Evolutionary conservation across 2,797 vertebrate genomes (phyloP).

Genomic region (Hybognathus amarus): DNA sequence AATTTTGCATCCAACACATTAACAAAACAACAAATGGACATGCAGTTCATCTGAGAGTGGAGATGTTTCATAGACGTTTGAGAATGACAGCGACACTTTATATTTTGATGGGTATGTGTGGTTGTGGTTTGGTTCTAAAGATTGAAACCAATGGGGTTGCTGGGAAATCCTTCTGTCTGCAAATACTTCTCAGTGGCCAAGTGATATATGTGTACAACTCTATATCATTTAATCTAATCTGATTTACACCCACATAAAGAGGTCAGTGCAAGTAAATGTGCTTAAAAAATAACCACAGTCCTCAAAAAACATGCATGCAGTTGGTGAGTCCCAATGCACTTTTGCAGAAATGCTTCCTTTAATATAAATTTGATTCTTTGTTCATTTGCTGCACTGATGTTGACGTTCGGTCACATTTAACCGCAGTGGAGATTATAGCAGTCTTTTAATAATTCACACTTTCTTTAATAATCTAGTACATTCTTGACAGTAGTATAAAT

Average conservation of each 20-base stretch:
- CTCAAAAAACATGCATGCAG: not conserved
- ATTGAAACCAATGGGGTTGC: conserved; percentile 40
- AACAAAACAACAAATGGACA: not conserved
- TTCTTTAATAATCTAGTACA: not conserved
- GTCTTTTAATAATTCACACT: not conserved
- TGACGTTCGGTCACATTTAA: not conserved
- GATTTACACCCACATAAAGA: not conserved
- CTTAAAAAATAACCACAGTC: not conserved
- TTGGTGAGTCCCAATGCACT: too few species aligned
- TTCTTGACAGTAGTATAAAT: not conserved
- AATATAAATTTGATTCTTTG: not conserved
- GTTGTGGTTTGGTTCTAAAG: conserved; percentile 32
- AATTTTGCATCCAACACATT: not conserved
- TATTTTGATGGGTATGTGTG: conserved; percentile 9
- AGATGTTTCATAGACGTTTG: not conserved
- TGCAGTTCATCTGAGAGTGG: too few species aligned
- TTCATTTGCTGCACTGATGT: not conserved
- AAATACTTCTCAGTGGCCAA: not conserved
- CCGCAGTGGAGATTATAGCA: not conserved
- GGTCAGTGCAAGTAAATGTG: not conserved
- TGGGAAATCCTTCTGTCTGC: conserved; percentile 31
- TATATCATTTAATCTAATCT: not conserved
- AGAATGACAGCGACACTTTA: not conserved
- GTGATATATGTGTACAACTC: not conserved
- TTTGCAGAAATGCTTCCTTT: not conserved